A percentile compares a stretch with the other conserved stretches of the same genome.
Conservation (phyloP, 2,113 vertebrate genomes). For the Coregonus clupeaformis region DNA sequence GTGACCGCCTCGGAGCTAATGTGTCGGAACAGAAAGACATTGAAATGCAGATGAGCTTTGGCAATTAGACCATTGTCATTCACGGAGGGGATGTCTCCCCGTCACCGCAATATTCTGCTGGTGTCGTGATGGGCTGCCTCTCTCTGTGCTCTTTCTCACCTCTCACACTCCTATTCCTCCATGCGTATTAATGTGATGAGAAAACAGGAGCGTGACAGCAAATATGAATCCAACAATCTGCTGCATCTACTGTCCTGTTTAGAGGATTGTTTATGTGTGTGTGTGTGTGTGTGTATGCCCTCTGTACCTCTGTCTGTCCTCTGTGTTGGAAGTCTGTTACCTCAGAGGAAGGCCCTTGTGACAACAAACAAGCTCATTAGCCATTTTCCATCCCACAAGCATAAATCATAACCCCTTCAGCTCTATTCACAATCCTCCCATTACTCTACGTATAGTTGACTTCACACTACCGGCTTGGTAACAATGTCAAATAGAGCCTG, state of each 20-base stretch:
- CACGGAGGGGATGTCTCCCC: conserved; percentile 14
- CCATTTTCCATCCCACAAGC: not conserved
- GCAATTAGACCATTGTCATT: conserved; percentile 47
- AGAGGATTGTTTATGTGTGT: not conserved
- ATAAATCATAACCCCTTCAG: conserved; percentile 2
- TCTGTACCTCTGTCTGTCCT: too few species aligned
- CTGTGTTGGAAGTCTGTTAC: too few species aligned
- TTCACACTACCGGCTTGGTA: conserved; percentile 28
- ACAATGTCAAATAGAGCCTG: conserved; percentile 36
- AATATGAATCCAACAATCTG: not conserved
- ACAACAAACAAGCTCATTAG: too few species aligned
- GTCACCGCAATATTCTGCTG: conserved; percentile 3
- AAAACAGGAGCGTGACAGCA: not conserved
- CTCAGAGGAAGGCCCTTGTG: too few species aligned
- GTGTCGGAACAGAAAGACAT: conserved; percentile 41
- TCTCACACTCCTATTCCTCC: conserved; percentile 4
- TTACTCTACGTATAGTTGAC: conserved; percentile 31
- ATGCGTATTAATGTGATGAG: not conserved
- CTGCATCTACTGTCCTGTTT: not conserved
- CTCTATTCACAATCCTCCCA: conserved; percentile 33
- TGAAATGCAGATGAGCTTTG: conserved; percentile 49
- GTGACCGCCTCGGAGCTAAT: conserved; percentile 53
- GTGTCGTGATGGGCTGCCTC: not conserved
- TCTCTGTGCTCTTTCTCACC: conserved; percentile 1
- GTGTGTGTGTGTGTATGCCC: not conserved